Base-by-base conservation (phyloP, 2,797 vertebrate species). In the Chrosomus eos region DNA sequence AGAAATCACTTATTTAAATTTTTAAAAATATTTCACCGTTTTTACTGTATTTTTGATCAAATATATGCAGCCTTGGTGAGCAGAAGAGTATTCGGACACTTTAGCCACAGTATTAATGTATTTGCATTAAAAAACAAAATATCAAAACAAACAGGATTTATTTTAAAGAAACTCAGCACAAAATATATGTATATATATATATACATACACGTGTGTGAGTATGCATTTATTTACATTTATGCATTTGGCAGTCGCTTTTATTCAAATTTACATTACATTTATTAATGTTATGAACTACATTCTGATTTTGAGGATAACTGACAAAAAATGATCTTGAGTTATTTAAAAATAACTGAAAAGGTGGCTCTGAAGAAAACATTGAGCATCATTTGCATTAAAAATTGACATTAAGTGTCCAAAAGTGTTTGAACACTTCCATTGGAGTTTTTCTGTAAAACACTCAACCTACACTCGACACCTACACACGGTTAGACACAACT, bases 381-480 rank as follows among this genome's bases (percentile, higher is more conserved):
- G n/a, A 72, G 70, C 16, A 48, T 3, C 3, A 26, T 72, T 19
- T 48, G 4, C n/a, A n/a, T n/a, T n/a, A n/a, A n/a, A n/a, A n/a
- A n/a, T n/a, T n/a, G n/a, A n/a, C n/a, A n/a, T n/a, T 14, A 70
- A n/a, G 33, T 16, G 28, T 55, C 36, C 4, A 7, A 48, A 31
- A 19, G 21, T 4, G 48, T 76, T 58, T 38, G 51, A 16, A 76
- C 14, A 26, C 13, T 58, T 76, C 74, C 74, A 40, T 0, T 58
- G 74, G 74, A 76, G 31, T 76, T 76, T 58, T 53, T 53, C 18
- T 33, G 38, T 33, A 55, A 73, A 31, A 73, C 16, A 48, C 26
- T 36, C 28, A 38, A n/a, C 73, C 73, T 38, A 76, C 73, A 5
- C 73, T 33, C 1, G 2, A 9, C 3, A 2, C 45, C 45, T 16